Evolutionary conservation across 2,888 invertebrate genomes (phyloP).

Genomic region (Tipula confusa): DNA sequence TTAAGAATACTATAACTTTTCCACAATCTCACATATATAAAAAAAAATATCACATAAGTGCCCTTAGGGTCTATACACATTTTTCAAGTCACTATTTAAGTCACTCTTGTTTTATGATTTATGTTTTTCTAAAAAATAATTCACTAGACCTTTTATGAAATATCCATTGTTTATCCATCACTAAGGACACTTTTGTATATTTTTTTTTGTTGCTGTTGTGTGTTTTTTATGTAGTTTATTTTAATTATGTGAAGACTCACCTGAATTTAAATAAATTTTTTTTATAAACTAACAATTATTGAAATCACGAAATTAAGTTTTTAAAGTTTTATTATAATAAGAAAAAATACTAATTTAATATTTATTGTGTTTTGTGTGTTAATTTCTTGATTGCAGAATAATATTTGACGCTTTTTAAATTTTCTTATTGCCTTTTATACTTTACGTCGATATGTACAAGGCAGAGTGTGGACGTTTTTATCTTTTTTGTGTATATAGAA

Average conservation of each 20-base stretch:
- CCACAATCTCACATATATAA: not conserved
- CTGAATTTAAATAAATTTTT: not conserved
- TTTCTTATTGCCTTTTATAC: constrained; percentile 45
- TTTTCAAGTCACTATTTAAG: not conserved
- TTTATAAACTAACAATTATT: constrained; percentile 21
- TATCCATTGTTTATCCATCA: not conserved
- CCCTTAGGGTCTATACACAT: constrained; percentile 1
- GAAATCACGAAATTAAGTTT: constrained; percentile 20
- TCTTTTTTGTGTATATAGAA: not conserved
- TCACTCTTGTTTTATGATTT: not conserved
- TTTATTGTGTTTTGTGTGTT: not conserved
- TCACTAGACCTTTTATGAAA: not conserved
- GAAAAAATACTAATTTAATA: constrained; percentile 6
- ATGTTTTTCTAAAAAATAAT: too few relatives aligned
- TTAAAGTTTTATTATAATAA: not conserved
- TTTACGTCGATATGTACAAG: constrained; percentile 35
- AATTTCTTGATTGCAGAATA: constrained; percentile 37
- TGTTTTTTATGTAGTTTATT: not conserved
- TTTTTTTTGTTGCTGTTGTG: not conserved
- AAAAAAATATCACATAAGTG: constrained; percentile 3
- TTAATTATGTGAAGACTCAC: constrained; percentile 20
- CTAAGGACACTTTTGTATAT: constrained; percentile 9
- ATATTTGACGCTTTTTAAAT: constrained; percentile 47
- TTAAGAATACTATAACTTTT: not conserved
- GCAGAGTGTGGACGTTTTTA: constrained; percentile 3